phyloP scores from a whole-genome alignment of 2,797 vertebrate species.

The Sebastes kiyomatsui region DNA sequence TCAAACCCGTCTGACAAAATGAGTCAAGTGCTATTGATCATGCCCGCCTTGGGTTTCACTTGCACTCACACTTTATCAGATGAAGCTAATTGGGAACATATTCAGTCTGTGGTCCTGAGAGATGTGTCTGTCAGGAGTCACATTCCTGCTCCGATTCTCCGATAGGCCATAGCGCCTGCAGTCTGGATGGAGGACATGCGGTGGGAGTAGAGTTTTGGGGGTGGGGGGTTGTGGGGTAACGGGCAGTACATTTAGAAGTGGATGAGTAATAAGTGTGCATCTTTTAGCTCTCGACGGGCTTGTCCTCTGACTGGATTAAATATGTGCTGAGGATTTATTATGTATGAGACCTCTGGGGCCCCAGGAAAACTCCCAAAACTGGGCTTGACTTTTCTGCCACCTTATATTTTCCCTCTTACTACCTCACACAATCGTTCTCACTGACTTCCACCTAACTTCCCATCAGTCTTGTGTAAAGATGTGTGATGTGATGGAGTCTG shows the following conservation, averaged over 20 bases:
- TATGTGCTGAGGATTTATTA: slow-evolving; percentile 73
- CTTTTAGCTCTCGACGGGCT: slow-evolving; percentile 54
- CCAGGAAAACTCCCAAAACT: slow-evolving; percentile 17
- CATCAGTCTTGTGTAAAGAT: slow-evolving; percentile 39
- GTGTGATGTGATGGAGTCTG: slow-evolving; percentile 62
- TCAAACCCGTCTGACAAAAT: slow-evolving; percentile 69
- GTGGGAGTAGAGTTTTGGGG: slow-evolving; percentile 43
- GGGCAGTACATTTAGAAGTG: slow-evolving; percentile 48
- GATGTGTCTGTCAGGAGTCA: slow-evolving; percentile 79
- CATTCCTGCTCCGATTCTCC: slow-evolving; percentile 79
- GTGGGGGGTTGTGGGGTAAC: slow-evolving; percentile 17
- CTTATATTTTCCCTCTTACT: slow-evolving; percentile 41
- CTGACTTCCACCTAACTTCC: slow-evolving; percentile 39
- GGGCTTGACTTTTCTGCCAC: slow-evolving; percentile 22
- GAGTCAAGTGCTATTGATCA: slow-evolving; percentile 79
- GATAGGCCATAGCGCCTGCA: slow-evolving; percentile 75
- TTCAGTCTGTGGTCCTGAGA: slow-evolving; percentile 73
- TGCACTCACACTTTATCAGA: slow-evolving; percentile 82
- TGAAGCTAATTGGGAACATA: slow-evolving; percentile 82
- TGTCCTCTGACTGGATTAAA: slow-evolving; percentile 72
- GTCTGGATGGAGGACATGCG: slow-evolving; percentile 63
- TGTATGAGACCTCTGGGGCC: slow-evolving; percentile 47
- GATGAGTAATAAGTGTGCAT: slow-evolving; percentile 73
- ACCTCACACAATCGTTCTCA: slow-evolving; percentile 29
- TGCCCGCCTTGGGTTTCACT: slow-evolving; percentile 73